Evolutionary conservation across 1,140 invertebrate species (phyloP).

Genomic region (Potamilus streckersoni): DNA sequence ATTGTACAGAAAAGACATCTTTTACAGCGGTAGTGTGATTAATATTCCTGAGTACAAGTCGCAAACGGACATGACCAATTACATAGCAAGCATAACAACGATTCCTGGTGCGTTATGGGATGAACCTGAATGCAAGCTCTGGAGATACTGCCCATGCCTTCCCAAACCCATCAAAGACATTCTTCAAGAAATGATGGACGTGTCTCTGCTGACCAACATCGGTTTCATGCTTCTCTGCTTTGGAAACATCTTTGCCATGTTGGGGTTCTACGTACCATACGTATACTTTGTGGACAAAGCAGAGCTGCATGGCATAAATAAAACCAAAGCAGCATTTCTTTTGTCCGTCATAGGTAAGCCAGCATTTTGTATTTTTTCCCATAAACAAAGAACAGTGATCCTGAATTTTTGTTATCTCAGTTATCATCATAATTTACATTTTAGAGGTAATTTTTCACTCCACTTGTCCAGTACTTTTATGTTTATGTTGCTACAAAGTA

Average conservation of each 20-base stretch:
- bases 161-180: slow-evolving; percentile 75
- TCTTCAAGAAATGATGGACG: slow-evolving; percentile 87
- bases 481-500: too few species aligned
- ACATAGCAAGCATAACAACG: slow-evolving; percentile 63
- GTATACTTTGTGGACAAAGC: slow-evolving; percentile 92
- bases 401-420: too few species aligned
- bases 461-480: too few species aligned
- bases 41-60: slow-evolving; percentile 90
- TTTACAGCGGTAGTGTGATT: slow-evolving; percentile 94
- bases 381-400: too few species aligned
- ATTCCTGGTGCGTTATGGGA: slow-evolving; percentile 52
- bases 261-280: slow-evolving; percentile 95
- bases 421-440: too few species aligned
- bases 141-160: slow-evolving; percentile 77
- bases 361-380: not conserved
- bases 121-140: not conserved
- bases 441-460: too few species aligned
- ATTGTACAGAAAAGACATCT: slow-evolving; percentile 96
- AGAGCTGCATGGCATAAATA: slow-evolving; percentile 76
- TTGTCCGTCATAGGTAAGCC: slow-evolving; percentile 64
- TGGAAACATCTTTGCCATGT: slow-evolving; percentile 94
- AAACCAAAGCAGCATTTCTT: slow-evolving; percentile 57
- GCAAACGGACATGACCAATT: slow-evolving; percentile 83
- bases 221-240: slow-evolving; percentile 78
- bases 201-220: slow-evolving; percentile 79